These are phyloP conservation scores for Osedax fenrisi DNA, from an alignment of 2,888 invertebrate species.

Conservation along the genomic window DNA sequence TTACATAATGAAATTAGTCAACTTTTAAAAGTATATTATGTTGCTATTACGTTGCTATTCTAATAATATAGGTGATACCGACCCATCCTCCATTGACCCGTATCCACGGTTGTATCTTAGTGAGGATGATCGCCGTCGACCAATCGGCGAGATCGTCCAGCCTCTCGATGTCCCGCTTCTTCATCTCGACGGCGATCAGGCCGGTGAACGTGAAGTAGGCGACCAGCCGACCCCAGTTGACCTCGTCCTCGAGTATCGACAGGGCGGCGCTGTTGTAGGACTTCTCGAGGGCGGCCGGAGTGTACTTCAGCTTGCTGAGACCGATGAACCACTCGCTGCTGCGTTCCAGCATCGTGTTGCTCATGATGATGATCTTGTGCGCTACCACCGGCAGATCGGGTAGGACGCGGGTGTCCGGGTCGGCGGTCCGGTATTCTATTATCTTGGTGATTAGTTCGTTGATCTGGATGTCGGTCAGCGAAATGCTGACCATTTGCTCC, in stretches of 20 bases:
- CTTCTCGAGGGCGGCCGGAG: neutral
- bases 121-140: neutral
- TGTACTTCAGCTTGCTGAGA: neutral
- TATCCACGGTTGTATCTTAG: neutral
- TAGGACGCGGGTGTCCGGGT: neutral
- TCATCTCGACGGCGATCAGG: neutral
- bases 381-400: neutral
- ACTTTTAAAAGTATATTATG: neutral
- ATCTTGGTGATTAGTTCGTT: neutral
- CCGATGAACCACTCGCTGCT: neutral
- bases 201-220: neutral
- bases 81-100: neutral
- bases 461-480: neutral
- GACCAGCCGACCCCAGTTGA: neutral
- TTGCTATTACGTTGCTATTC: neutral
- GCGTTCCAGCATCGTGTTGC: neutral
- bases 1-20: neutral
- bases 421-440: neutral
- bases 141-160: neutral
- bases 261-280: neutral
- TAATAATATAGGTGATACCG: neutral
- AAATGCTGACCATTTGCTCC: neutral
- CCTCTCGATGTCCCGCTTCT: neutral
- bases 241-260: neutral
- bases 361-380: neutral